phyloP scores from a whole-genome alignment of 2,888 invertebrate species.

The Eilema depressum region DNA sequence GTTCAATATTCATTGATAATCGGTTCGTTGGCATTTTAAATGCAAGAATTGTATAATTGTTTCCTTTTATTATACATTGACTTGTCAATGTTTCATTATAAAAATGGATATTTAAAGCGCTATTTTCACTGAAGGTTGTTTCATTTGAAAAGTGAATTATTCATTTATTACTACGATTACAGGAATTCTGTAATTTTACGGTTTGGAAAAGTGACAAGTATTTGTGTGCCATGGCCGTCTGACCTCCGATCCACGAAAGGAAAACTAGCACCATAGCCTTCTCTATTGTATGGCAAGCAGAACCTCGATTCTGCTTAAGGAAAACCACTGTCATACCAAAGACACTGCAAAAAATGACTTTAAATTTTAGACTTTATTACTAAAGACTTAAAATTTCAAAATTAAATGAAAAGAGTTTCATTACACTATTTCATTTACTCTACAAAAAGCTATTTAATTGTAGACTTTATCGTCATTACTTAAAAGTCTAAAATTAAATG shows the following conservation, averaged over 20 bases:
- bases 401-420: too few relatives aligned
- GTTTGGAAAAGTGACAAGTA: not conserved
- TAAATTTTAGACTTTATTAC: too few relatives aligned
- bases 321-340: too few relatives aligned
- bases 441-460: too few relatives aligned
- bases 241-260: not conserved
- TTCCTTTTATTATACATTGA: conserved; percentile 45
- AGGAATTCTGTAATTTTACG: not conserved
- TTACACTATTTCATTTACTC: too few relatives aligned
- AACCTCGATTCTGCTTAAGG: too few relatives aligned
- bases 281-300: too few relatives aligned
- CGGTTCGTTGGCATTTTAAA: conserved; percentile 81
- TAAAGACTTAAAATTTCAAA: too few relatives aligned
- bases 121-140: not conserved
- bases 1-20: conserved; percentile 86
- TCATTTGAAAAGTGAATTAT: not conserved
- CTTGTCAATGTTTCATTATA: conserved; percentile 19
- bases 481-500: too few relatives aligned
- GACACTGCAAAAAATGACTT: too few relatives aligned
- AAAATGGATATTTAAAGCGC: not conserved
- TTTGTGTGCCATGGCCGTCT: not conserved
- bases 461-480: too few relatives aligned
- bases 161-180: not conserved
- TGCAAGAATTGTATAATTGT: conserved; percentile 67
- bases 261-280: not conserved